Evolutionary conservation across 2,113 vertebrate genomes (phyloP), one percentile per base, ranked within the genome.

Genomic region (Corydoras sp.): DNA sequence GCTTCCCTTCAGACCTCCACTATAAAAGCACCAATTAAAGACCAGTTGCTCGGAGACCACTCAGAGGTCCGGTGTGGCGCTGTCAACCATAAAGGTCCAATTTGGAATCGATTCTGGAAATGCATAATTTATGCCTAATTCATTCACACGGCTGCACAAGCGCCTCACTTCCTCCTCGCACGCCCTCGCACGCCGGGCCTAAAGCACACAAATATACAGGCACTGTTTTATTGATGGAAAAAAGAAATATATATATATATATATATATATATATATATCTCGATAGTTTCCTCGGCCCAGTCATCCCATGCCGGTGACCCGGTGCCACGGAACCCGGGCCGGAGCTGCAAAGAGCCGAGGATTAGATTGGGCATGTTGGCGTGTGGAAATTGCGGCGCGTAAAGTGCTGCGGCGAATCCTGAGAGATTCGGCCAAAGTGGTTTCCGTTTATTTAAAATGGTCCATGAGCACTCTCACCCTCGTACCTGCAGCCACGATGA

Each of bases 31-130:
- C 13, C 67, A 73, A 75, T 78, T 79, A 79, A 72, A 73, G 65
- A 54, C 69, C 74, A 80, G 80, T 82, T 80, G 71, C 76, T 79
- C 71, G 69, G 73, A 72, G 77, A 61, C 63, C 71, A 61, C 54
- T 71, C 62, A 78, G 53, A 35, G 66, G 73, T 75, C 76, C 67
- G 75, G 63, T 76, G 70, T 6, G 75, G 65, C 29, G 30, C 68
- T 75, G 65, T 65, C 59, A 64, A 73, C 75, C 79, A 76, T 78
- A 77, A 82, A 72, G 60, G 55, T 74, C 76, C 55, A 48, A 72
- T 76, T 67, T 76, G 76, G 66, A 75, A 67, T 74, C 58, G 74
- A 68, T 80, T 53, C 30, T 58, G 8, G 12, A 67, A 49, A 75
- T 79, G 69, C 69, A 79, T 79, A 79, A 75, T 75, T 77, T 74